phyloP scores from a whole-genome alignment of 2,888 invertebrate species.

The Silvanus unidentatus region DNA sequence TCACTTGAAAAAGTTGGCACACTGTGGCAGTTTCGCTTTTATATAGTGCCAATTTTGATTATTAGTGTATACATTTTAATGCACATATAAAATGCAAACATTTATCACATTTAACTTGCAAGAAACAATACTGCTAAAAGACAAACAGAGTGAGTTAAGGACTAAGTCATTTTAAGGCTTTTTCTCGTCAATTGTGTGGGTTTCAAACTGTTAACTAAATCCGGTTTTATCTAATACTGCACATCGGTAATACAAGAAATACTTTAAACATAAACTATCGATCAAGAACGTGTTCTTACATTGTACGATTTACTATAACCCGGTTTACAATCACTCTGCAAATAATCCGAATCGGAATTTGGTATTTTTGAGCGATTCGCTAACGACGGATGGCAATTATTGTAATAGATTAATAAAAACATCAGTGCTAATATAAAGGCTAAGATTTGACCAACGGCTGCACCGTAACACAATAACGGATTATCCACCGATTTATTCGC shows the following conservation, averaged over 20 bases:
- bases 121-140: too few relatives aligned
- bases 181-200: too few relatives aligned
- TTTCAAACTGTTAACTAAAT: too few relatives aligned
- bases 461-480: conserved; percentile 44
- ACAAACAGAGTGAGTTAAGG: too few relatives aligned
- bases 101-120: conserved; percentile 1
- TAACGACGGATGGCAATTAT: conserved; percentile 45
- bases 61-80: background rate
- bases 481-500: conserved; percentile 42
- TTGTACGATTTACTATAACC: conserved; percentile 43
- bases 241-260: too few relatives aligned
- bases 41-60: conserved; percentile 1
- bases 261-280: conserved; percentile 34
- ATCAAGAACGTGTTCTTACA: conserved; percentile 38
- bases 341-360: conserved; percentile 30
- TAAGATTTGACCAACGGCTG: conserved; percentile 41
- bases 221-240: too few relatives aligned
- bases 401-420: conserved; percentile 46
- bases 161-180: too few relatives aligned
- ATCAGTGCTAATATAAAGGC: conserved; percentile 42
- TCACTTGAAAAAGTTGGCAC: background rate
- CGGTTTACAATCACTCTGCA: conserved; percentile 37
- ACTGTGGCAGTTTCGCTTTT: conserved; percentile 1
- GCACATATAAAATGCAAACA: background rate
- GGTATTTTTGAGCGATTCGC: conserved; percentile 34